A percentile compares a stretch with the other conserved stretches of the same genome.
Evolutionary conservation across 2,797 vertebrate genomes (phyloP).

Genomic region (Apogon hyalosoma): DNA sequence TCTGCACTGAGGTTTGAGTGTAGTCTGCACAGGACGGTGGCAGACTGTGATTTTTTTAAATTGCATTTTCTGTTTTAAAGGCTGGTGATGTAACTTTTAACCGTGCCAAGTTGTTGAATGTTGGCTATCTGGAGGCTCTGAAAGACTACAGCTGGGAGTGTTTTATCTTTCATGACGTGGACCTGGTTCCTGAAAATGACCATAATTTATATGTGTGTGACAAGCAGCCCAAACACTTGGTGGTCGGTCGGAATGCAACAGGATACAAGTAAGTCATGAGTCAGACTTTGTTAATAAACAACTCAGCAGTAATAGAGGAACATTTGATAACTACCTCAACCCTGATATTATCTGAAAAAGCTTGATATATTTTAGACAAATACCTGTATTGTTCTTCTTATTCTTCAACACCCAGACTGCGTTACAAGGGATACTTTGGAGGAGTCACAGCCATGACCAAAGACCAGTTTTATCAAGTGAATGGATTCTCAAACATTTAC

Average conservation of each 20-base stretch:
- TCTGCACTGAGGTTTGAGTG: neutral
- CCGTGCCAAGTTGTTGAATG: conserved; percentile 94
- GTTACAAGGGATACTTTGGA: conserved; percentile 95
- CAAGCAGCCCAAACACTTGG: conserved; percentile 93
- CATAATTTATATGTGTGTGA: conserved; percentile 92
- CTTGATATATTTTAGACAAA: neutral
- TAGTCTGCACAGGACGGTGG: neutral
- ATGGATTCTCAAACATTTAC: conserved; percentile 97
- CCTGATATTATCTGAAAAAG: neutral
- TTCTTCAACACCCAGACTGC: conserved; percentile 81
- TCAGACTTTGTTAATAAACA: neutral
- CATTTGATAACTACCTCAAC: neutral
- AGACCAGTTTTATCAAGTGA: conserved; percentile 92
- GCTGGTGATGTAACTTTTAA: conserved; percentile 92
- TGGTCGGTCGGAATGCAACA: conserved; percentile 95
- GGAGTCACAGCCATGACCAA: conserved; percentile 94
- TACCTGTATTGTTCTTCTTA: neutral
- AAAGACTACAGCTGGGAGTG: conserved; percentile 94
- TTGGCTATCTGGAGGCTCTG: conserved; percentile 94
- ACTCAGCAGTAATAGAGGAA: neutral
- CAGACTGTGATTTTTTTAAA: conserved; percentile 9
- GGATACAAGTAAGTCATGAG: conserved; percentile 89
- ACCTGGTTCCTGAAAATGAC: conserved; percentile 96
- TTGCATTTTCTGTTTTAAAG: conserved; percentile 70
- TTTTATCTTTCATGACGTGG: conserved; percentile 97